Conservation (phyloP, 2,888 invertebrate species). For the Ormyrus rosae region DNA sequence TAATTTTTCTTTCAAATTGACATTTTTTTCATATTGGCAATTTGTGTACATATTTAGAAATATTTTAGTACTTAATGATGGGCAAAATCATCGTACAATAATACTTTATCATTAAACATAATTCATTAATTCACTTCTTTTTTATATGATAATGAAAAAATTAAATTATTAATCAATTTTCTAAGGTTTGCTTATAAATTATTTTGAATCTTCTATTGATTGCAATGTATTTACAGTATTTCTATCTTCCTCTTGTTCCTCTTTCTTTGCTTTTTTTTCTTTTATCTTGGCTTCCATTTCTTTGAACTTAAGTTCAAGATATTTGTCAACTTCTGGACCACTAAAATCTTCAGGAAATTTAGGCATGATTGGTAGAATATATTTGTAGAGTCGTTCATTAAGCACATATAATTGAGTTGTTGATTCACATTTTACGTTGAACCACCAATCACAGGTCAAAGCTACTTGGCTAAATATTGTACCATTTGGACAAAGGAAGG, state of each 20-base stretch:
- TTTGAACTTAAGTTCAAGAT: conserved; percentile 88
- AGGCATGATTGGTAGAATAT: conserved; percentile 89
- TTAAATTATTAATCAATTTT: conserved; percentile 36
- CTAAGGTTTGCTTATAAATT: conserved; percentile 14
- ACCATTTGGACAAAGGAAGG: conserved; percentile 92
- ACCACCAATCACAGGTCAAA: conserved; percentile 95
- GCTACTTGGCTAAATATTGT: conserved; percentile 94
- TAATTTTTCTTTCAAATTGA: not conserved
- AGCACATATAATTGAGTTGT: conserved; percentile 91
- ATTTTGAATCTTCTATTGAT: conserved; percentile 56
- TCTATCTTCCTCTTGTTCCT: conserved; percentile 70
- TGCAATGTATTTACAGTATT: conserved; percentile 52
- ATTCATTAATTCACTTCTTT: conserved; percentile 21
- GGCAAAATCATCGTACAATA: not conserved
- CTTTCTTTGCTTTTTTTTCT: conserved; percentile 78
- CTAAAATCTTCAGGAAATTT: conserved; percentile 94
- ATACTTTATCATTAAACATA: not conserved
- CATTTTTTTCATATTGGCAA: not conserved
- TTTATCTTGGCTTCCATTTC: conserved; percentile 91
- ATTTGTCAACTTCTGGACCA: conserved; percentile 91
- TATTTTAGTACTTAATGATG: too few species aligned
- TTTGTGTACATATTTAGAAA: too few species aligned
- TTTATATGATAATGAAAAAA: conserved; percentile 37
- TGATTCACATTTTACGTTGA: conserved; percentile 90
- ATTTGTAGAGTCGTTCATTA: conserved; percentile 92